Conservation (phyloP, 2,888 invertebrate species). For the Polietes domitor region DNA sequence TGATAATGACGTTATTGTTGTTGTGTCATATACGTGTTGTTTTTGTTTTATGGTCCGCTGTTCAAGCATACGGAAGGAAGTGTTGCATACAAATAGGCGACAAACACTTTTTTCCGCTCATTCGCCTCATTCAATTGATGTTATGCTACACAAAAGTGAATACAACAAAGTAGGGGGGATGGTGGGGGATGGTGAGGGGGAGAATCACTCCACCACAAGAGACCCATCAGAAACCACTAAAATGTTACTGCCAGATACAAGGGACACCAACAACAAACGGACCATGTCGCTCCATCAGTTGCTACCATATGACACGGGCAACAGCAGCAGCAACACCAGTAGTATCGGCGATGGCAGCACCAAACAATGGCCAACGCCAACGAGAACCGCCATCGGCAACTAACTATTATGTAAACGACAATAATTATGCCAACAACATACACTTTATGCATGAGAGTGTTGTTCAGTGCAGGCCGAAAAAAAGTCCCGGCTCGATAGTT, state of each 20-base stretch:
- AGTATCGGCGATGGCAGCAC: neutral
- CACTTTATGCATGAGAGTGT: neutral
- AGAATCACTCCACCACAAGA: neutral
- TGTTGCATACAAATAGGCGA: slow-evolving; percentile 60
- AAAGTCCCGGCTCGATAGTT: neutral
- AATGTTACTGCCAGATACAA: slow-evolving; percentile 28
- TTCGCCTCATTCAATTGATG: slow-evolving; percentile 30
- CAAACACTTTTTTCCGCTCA: slow-evolving; percentile 38
- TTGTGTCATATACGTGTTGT: slow-evolving; percentile 25
- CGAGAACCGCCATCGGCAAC: slow-evolving; percentile 35
- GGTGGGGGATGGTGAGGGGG: neutral
- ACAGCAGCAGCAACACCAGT: neutral
- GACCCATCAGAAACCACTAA: slow-evolving; percentile 40
- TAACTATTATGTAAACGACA: slow-evolving; percentile 55
- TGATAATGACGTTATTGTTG: slow-evolving; percentile 41
- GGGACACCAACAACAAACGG: neutral
- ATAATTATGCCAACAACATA: slow-evolving; percentile 53
- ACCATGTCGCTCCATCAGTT: neutral
- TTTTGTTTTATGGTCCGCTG: neutral
- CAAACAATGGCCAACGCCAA: neutral
- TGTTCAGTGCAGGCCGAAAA: slow-evolving; percentile 3
- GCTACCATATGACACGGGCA: neutral
- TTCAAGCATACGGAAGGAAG: slow-evolving; percentile 44
- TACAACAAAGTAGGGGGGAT: neutral
- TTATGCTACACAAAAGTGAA: slow-evolving; percentile 14